Evolutionary conservation across 2,888 invertebrate species (phyloP).

Genomic region (Tolmerus cingulatus): DNA sequence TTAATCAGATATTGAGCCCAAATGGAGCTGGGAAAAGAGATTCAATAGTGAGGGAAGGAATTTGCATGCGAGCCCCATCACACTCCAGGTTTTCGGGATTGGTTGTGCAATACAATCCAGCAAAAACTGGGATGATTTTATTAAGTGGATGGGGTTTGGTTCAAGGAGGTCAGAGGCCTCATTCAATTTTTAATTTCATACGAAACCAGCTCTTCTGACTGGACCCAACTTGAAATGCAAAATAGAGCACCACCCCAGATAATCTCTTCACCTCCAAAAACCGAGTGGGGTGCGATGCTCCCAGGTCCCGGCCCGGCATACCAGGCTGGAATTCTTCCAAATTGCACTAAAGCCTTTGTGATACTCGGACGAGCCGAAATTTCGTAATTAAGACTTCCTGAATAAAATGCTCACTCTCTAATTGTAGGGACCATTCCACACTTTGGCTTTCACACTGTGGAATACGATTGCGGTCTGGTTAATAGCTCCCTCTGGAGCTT

Average conservation of each 20-base stretch:
- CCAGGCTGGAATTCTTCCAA: background rate
- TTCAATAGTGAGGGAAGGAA: background rate
- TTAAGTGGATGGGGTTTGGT: background rate
- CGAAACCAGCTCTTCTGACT: background rate
- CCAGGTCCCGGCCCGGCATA: background rate
- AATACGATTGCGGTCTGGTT: slow-evolving; percentile 7
- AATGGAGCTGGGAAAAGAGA: background rate
- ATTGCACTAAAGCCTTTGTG: background rate
- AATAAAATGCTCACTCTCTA: slow-evolving; percentile 3
- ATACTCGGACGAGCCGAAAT: background rate
- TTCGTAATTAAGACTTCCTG: slow-evolving; percentile 22
- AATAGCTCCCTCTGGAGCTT: background rate
- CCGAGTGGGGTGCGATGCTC: background rate
- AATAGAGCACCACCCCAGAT: background rate
- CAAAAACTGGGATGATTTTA: background rate
- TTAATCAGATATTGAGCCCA: background rate
- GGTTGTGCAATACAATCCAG: background rate
- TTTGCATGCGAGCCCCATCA: background rate
- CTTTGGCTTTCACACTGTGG: slow-evolving; percentile 13
- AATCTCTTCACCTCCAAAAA: background rate
- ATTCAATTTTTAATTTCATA: background rate
- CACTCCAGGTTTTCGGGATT: background rate
- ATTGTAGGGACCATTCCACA: slow-evolving; percentile 11
- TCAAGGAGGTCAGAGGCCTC: background rate
- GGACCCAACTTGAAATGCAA: background rate